Percentiles rank a stretch among this genome's conserved stretches.
Evolutionary conservation across 2,888 invertebrate species (phyloP).

Genomic region (Julus scandinavius): DNA sequence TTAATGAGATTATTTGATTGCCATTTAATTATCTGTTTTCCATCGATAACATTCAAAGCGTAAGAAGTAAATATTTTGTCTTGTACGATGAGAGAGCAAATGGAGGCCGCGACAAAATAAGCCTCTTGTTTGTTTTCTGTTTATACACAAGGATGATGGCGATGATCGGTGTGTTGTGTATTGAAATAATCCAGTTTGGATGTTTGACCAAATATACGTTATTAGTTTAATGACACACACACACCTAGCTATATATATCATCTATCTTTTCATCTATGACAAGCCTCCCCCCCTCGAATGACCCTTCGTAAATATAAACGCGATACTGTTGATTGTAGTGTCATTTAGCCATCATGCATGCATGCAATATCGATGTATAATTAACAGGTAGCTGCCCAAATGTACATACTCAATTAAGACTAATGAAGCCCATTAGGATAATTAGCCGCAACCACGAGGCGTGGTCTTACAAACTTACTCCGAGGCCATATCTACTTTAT

Average conservation of each 20-base stretch:
- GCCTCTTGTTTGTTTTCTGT: too few species aligned
- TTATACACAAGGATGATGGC: too few species aligned
- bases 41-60: too few species aligned
- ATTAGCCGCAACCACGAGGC: neutral
- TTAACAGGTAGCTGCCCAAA: neutral
- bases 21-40: too few species aligned
- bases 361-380: slow-evolving; percentile 13
- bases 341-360: neutral
- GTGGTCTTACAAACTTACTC: neutral
- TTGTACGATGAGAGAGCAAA: too few species aligned
- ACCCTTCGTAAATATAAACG: neutral
- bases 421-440: slow-evolving; percentile 21
- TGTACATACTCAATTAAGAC: slow-evolving; percentile 1
- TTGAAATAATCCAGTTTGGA: neutral
- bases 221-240: slow-evolving; percentile 19
- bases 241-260: neutral
- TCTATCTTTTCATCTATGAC: neutral
- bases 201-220: neutral
- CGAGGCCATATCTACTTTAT: too few species aligned
- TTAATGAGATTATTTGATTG: too few species aligned
- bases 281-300: neutral
- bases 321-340: slow-evolving; percentile 20
- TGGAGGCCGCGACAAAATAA: too few species aligned
- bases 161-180: too few species aligned
- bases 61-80: too few species aligned